These are phyloP conservation scores for Psephotus haematonotus DNA, from an alignment of 2,113 vertebrate genomes.

Conservation along the genomic window DNA sequence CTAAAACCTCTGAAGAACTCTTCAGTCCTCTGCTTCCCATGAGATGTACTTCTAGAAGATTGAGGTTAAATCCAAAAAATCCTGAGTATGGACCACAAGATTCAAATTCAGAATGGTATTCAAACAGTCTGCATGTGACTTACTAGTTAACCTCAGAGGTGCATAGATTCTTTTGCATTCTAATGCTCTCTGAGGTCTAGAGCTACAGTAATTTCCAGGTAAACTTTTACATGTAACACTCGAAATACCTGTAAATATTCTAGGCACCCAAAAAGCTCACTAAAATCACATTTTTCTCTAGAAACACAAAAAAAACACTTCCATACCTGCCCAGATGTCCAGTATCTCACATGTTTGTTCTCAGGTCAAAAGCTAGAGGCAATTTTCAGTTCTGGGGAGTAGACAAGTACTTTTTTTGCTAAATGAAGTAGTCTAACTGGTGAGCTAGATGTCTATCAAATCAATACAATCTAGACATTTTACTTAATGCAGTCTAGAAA, in stretches of 20 bases:
- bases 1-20: neutral
- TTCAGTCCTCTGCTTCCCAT: neutral
- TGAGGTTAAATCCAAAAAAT: neutral
- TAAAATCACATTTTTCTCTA: neutral
- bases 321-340: neutral
- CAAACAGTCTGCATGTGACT: neutral
- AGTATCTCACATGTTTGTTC: neutral
- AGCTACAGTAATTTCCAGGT: neutral
- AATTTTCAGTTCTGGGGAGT: neutral
- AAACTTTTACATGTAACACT: neutral
- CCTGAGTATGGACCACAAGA: neutral
- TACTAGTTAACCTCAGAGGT: neutral
- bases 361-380: neutral
- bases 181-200: neutral
- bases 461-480: neutral
- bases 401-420: neutral
- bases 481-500: neutral
- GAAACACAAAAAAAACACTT: neutral
- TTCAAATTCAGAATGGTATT: neutral
- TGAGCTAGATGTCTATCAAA: neutral
- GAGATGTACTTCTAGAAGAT: neutral
- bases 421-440: neutral
- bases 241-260: neutral
- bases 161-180: neutral
- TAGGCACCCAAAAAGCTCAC: neutral